A percentile compares a stretch with the other conserved stretches of the same genome.
These are phyloP conservation scores for Archivesica marissinica DNA, from an alignment of 1,140 invertebrate genomes.

Conservation along the genomic window DNA sequence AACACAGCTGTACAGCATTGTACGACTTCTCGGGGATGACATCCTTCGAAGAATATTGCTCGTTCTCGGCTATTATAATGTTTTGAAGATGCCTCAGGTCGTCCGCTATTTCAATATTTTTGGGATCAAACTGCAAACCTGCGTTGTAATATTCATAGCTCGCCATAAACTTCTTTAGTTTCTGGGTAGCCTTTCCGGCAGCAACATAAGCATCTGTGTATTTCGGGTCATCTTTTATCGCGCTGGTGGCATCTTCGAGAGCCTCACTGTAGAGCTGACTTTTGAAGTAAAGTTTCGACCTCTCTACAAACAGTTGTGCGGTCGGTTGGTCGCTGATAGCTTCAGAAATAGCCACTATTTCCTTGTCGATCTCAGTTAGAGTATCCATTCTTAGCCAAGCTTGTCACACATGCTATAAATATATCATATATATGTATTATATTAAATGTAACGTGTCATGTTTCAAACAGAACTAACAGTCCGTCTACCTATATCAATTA, in stretches of 20 bases:
- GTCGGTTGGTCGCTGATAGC: neutral
- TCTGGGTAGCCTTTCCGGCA: slow-evolving; percentile 63
- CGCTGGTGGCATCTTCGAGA: slow-evolving; percentile 63
- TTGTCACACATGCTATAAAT: neutral
- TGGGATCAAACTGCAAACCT: slow-evolving; percentile 69
- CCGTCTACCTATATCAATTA: too few relatives aligned
- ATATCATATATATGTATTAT: too few relatives aligned
- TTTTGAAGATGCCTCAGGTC: slow-evolving; percentile 71
- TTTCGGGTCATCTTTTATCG: slow-evolving; percentile 48
- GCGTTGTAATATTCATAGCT: slow-evolving; percentile 68
- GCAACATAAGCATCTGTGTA: slow-evolving; percentile 56
- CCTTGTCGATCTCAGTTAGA: slow-evolving; percentile 5
- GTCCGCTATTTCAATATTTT: slow-evolving; percentile 64
- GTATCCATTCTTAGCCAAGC: slow-evolving; percentile 14
- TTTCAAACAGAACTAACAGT: too few relatives aligned
- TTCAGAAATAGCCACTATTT: slow-evolving; percentile 1
- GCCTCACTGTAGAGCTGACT: slow-evolving; percentile 34
- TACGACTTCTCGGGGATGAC: slow-evolving; percentile 68
- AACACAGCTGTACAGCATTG: slow-evolving; percentile 77
- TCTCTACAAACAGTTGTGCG: neutral
- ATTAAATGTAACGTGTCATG: too few relatives aligned
- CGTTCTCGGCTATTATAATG: slow-evolving; percentile 68
- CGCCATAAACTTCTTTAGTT: slow-evolving; percentile 64
- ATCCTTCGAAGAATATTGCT: slow-evolving; percentile 44
- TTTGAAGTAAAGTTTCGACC: neutral